Percentiles rank a stretch among this genome's conserved stretches.
Conservation (phyloP, 2,113 vertebrate genomes). For the Engraulis encrasicolus region DNA sequence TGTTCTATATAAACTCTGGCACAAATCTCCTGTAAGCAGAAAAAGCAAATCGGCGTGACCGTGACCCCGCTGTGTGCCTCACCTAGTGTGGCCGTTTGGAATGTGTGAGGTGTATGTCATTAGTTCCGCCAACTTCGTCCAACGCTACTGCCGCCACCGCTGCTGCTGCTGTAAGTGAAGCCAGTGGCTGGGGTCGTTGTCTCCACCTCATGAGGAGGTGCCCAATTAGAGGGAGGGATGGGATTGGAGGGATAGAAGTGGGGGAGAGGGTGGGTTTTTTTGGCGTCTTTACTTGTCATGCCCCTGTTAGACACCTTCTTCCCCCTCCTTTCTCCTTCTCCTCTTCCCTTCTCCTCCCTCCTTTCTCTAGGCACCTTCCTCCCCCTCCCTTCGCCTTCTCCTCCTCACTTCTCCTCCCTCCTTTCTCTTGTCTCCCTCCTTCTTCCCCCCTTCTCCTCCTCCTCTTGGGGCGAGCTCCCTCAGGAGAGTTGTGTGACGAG, state of each 20-base stretch:
- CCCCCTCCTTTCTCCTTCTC: too few species aligned
- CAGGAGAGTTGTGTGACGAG: conserved; percentile 54
- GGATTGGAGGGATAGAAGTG: background rate
- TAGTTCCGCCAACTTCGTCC: conserved; percentile 17
- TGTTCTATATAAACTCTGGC: background rate
- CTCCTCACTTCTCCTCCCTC: conserved; percentile 41
- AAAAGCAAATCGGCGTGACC: background rate
- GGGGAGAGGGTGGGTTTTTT: conserved; percentile 24
- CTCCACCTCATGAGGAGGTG: conserved; percentile 31
- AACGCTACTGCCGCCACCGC: too few species aligned
- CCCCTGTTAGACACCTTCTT: conserved; percentile 24
- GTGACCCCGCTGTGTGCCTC: background rate
- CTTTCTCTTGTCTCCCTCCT: too few species aligned
- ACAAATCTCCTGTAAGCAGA: background rate
- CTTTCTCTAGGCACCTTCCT: background rate
- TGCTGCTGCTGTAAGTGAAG: conserved; percentile 31
- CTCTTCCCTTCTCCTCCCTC: conserved; percentile 3
- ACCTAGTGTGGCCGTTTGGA: background rate
- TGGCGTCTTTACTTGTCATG: conserved; percentile 34
- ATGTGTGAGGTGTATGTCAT: conserved; percentile 14
- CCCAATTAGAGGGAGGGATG: conserved; percentile 43
- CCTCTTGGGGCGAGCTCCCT: conserved; percentile 57
- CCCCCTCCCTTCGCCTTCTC: conserved; percentile 21
- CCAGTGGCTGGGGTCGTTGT: conserved; percentile 24
- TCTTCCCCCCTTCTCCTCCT: too few species aligned